These are phyloP conservation scores for Clarias pachynema DNA, from an alignment of 2,797 vertebrate species.

Conservation along the genomic window DNA sequence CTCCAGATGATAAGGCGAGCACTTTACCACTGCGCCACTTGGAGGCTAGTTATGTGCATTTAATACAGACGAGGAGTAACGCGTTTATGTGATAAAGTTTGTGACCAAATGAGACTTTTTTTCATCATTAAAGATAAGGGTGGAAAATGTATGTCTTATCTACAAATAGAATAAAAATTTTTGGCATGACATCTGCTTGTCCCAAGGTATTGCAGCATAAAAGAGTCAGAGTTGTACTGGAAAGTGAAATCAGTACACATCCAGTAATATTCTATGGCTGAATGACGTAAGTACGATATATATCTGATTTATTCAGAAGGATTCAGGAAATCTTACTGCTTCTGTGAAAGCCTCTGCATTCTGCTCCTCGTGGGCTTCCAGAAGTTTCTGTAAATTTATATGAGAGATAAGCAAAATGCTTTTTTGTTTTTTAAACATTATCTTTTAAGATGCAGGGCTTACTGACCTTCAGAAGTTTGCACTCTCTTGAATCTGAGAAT, in stretches of 20 bases:
- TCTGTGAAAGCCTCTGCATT: constrained; percentile 96
- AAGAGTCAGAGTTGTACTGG: background rate
- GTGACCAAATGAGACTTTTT: background rate
- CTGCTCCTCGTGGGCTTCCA: constrained; percentile 97
- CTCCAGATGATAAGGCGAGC: no score
- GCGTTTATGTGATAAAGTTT: background rate
- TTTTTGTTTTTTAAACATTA: background rate
- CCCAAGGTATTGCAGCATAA: background rate
- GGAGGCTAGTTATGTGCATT: background rate
- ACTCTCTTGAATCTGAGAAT: constrained; percentile 97
- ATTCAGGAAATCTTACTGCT: constrained; percentile 81
- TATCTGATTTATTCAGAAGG: background rate
- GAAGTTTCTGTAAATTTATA: constrained; percentile 84
- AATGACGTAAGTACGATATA: background rate
- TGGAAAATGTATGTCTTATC: no score
- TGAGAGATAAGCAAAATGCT: background rate
- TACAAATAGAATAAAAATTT: background rate
- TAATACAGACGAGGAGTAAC: background rate
- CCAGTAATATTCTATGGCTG: background rate
- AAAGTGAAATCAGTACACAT: background rate
- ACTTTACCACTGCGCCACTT: no score
- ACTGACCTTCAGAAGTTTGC: constrained; percentile 94
- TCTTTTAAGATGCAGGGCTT: constrained; percentile 1
- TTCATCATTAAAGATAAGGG: background rate
- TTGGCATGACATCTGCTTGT: background rate